These are phyloP conservation scores for Chaetops frenatus DNA, from an alignment of 2,113 vertebrate genomes.

Conservation along the genomic window DNA sequence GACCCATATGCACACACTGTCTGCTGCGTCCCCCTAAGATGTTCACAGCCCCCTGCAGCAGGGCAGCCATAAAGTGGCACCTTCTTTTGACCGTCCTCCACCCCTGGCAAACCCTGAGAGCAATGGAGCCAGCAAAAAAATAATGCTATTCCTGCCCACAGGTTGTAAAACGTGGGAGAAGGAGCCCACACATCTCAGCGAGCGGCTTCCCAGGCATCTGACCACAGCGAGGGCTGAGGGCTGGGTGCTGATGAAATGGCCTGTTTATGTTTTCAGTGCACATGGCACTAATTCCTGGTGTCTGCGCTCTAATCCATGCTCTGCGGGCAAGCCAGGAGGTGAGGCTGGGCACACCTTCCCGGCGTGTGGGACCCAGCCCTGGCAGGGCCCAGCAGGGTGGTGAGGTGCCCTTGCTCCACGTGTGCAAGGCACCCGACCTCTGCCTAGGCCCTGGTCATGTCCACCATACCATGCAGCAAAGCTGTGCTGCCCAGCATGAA, in stretches of 20 bases:
- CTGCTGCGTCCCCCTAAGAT: background rate
- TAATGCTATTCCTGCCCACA: background rate
- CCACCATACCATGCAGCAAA: rapidly evolving
- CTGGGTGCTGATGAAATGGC: background rate
- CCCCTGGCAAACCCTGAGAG: background rate
- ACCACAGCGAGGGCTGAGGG: background rate
- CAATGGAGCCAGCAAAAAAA: background rate
- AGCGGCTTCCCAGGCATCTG: background rate
- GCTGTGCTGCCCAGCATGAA: background rate
- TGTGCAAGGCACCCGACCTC: background rate
- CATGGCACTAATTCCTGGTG: slow-evolving; percentile 31
- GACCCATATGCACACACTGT: no score
- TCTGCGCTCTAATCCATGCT: slow-evolving; percentile 3
- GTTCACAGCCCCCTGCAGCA: background rate
- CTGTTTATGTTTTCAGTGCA: slow-evolving; percentile 35
- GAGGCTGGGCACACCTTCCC: slow-evolving; percentile 12
- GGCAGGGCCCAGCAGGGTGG: rapidly evolving
- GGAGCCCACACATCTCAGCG: background rate
- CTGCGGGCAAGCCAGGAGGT: background rate
- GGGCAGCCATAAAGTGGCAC: background rate
- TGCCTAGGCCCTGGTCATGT: rapidly evolving
- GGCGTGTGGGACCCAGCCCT: background rate
- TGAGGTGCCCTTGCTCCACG: rapidly evolving
- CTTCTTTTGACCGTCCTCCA: background rate
- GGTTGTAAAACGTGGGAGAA: background rate